A percentile compares a stretch with the other conserved stretches of the same genome.
These are phyloP conservation scores for Phlogophora meticulosa DNA, from an alignment of 2,888 invertebrate species.

Conservation along the genomic window DNA sequence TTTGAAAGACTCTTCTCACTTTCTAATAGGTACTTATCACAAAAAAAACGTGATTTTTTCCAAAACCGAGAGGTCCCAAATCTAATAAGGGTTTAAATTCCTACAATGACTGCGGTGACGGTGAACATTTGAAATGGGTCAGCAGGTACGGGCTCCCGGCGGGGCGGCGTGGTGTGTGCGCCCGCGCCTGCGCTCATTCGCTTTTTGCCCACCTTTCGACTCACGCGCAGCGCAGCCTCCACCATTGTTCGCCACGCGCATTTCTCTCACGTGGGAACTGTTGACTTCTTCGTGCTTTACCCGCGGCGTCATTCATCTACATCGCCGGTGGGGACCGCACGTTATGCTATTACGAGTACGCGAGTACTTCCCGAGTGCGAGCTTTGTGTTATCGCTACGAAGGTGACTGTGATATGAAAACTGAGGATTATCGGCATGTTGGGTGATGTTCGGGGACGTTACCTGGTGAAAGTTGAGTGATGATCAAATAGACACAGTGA, in stretches of 20 bases:
- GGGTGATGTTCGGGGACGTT: slow-evolving; percentile 73
- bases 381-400: slow-evolving; percentile 71
- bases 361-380: slow-evolving; percentile 65
- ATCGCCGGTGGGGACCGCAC: slow-evolving; percentile 78
- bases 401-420: slow-evolving; percentile 77
- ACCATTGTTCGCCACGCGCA: slow-evolving; percentile 84
- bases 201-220: slow-evolving; percentile 91
- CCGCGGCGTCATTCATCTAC: slow-evolving; percentile 77
- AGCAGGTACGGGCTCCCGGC: slow-evolving; percentile 81
- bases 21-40: slow-evolving; percentile 5
- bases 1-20: slow-evolving; percentile 10
- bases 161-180: slow-evolving; percentile 66
- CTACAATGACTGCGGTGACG: slow-evolving; percentile 68
- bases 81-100: slow-evolving; percentile 69
- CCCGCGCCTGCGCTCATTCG: slow-evolving; percentile 82
- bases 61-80: slow-evolving; percentile 11
- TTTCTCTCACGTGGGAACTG: slow-evolving; percentile 90
- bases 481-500: slow-evolving; percentile 84
- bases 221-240: slow-evolving; percentile 89
- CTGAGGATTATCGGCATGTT: slow-evolving; percentile 78
- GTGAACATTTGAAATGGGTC: slow-evolving; percentile 83
- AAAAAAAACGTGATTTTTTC: slow-evolving; percentile 26
- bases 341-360: slow-evolving; percentile 69
- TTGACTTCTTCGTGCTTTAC: slow-evolving; percentile 85
- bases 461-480: slow-evolving; percentile 86